phyloP scores from a whole-genome alignment of 2,888 invertebrate species.

The Osmoderma eremita region DNA sequence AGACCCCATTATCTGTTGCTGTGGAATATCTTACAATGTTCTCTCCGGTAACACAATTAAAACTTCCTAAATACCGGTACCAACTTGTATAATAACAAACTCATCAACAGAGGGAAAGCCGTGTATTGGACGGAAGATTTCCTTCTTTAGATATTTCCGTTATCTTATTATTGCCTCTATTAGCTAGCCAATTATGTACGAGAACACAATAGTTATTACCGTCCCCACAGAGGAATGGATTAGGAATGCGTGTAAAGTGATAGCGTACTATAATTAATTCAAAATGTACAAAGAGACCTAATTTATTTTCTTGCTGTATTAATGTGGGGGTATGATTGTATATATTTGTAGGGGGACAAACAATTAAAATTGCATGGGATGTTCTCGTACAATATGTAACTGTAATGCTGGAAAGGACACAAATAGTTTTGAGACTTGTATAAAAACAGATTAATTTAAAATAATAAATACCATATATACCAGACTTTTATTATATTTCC shows the following conservation, averaged over 20 bases:
- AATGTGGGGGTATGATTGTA: too few species aligned
- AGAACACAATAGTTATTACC: conserved; percentile 1
- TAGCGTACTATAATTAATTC: neutral
- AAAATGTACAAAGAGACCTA: neutral
- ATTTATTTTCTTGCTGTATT: too few species aligned
- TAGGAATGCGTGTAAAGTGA: neutral
- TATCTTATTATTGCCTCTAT: conserved; percentile 33
- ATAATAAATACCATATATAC: too few species aligned
- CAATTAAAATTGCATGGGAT: too few species aligned
- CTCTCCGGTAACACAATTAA: conserved; percentile 31
- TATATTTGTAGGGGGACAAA: too few species aligned
- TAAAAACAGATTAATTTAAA: too few species aligned
- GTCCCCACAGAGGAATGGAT: neutral
- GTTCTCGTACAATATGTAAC: too few species aligned
- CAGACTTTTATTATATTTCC: too few species aligned
- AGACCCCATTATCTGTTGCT: conserved; percentile 36
- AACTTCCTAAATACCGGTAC: conserved; percentile 35
- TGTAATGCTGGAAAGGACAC: too few species aligned
- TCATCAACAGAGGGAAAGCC: conserved; percentile 19
- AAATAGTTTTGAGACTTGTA: too few species aligned
- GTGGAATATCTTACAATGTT: conserved; percentile 34
- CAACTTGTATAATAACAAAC: conserved; percentile 33
- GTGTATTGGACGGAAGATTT: conserved; percentile 21
- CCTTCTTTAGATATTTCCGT: conserved; percentile 29
- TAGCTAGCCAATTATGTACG: conserved; percentile 24